Conservation (phyloP, 2,888 invertebrate species). For the Polyploca ridens region DNA sequence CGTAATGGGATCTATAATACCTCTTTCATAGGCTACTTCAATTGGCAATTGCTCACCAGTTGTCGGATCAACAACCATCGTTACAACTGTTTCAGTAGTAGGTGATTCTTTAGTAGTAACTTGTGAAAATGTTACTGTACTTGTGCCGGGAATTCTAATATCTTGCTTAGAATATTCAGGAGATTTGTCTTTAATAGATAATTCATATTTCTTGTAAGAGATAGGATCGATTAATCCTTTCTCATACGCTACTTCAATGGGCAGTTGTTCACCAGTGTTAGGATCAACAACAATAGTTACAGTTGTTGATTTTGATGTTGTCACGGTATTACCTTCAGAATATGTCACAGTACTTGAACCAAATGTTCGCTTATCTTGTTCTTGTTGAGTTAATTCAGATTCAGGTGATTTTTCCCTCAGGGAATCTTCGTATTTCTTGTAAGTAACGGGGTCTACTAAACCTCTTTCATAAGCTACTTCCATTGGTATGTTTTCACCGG, state of each 20-base stretch:
- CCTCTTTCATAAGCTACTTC: slow-evolving; percentile 92
- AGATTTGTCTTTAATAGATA: slow-evolving; percentile 58
- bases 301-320: slow-evolving; percentile 45
- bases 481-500: slow-evolving; percentile 91
- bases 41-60: slow-evolving; percentile 90
- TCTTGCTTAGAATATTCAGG: slow-evolving; percentile 34
- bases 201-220: slow-evolving; percentile 78
- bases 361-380: slow-evolving; percentile 21
- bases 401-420: slow-evolving; percentile 66
- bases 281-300: slow-evolving; percentile 86
- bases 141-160: slow-evolving; percentile 32
- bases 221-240: slow-evolving; percentile 65
- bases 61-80: slow-evolving; percentile 86
- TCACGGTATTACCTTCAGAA: slow-evolving; percentile 66
- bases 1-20: slow-evolving; percentile 65
- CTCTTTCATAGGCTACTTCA: slow-evolving; percentile 86
- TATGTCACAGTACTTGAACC: slow-evolving; percentile 32
- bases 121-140: slow-evolving; percentile 42
- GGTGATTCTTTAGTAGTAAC: slow-evolving; percentile 38
- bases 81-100: slow-evolving; percentile 54
- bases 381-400: slow-evolving; percentile 40
- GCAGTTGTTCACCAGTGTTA: slow-evolving; percentile 89
- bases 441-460: slow-evolving; percentile 85
- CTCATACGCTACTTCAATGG: slow-evolving; percentile 88
- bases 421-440: slow-evolving; percentile 80